phyloP scores from a whole-genome alignment of 2,113 vertebrate species.

The Seriola quinqueradiata region DNA sequence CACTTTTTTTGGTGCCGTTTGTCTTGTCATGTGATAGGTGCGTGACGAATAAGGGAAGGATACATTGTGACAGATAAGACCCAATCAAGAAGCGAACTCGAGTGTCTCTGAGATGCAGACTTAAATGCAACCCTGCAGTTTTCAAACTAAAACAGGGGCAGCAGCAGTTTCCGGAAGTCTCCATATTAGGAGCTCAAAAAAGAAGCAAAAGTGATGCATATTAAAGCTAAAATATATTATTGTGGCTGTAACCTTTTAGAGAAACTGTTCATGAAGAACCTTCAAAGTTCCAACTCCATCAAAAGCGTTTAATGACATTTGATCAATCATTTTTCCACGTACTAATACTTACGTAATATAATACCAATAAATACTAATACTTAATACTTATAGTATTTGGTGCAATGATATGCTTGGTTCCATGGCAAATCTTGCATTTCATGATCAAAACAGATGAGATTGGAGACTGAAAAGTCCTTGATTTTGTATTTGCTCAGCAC shows the following conservation, averaged over 20 bases:
- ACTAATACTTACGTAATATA: neutral
- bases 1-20: no score
- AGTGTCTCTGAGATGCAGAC: no score
- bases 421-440: slow-evolving; percentile 7
- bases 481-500: neutral
- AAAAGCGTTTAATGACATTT: neutral
- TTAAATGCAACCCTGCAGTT: no score
- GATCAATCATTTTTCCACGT: neutral
- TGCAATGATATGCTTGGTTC: neutral
- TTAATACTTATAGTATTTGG: neutral
- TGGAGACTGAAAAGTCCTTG: neutral
- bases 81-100: no score
- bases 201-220: no score
- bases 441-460: neutral
- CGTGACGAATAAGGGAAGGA: no score
- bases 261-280: neutral
- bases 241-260: neutral
- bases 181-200: no score
- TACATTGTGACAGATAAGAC: no score
- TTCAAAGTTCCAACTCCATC: neutral
- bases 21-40: no score
- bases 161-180: no score
- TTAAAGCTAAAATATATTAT: no score
- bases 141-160: no score
- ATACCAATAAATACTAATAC: neutral